Conservation (phyloP, 2,113 vertebrate genomes). For the Menura novaehollandiae region DNA sequence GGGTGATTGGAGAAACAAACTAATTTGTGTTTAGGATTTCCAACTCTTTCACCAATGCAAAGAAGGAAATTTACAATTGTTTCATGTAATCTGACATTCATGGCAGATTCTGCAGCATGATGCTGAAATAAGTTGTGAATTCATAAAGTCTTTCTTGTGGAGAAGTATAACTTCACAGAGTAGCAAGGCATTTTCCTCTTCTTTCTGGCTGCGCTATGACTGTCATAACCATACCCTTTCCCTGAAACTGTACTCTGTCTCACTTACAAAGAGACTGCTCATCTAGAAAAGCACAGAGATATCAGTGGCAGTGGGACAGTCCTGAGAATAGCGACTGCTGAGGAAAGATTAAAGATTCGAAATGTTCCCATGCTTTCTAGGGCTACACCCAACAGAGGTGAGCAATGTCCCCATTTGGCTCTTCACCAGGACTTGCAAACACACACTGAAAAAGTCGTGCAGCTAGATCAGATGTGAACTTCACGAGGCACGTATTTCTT, state of each 20-base stretch:
- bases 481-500: not conserved
- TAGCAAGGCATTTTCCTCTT: not conserved
- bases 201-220: not conserved
- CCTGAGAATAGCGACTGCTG: not conserved
- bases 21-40: not conserved
- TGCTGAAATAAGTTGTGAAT: not conserved
- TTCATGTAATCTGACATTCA: not conserved
- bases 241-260: not conserved
- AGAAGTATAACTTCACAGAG: not conserved
- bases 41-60: rapidly evolving
- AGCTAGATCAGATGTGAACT: not conserved
- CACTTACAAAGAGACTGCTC: not conserved
- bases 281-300: not conserved
- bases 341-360: not conserved
- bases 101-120: not conserved
- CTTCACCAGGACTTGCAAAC: not conserved
- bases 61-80: not conserved
- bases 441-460: rapidly evolving
- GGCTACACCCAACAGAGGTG: not conserved
- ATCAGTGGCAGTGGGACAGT: not conserved
- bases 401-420: not conserved
- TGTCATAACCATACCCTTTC: not conserved
- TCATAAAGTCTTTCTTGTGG: not conserved
- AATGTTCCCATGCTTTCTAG: rapidly evolving
- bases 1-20: not conserved